Percentiles rank a stretch among this genome's conserved stretches.
Evolutionary conservation across 2,888 invertebrate genomes (phyloP).

Genomic region (Stegana nigrithorax): DNA sequence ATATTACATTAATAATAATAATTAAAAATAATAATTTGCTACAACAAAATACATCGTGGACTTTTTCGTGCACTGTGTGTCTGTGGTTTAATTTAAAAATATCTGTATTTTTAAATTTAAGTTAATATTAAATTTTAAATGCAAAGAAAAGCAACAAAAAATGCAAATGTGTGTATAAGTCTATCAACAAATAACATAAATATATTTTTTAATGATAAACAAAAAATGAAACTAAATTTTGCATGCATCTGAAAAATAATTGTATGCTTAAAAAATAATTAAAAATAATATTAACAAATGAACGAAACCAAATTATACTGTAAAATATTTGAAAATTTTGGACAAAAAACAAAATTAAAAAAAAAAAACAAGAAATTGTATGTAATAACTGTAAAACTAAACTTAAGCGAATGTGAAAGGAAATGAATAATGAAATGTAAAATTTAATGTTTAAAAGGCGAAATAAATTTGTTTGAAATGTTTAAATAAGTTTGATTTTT

Average conservation of each 20-base stretch:
- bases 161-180: neutral
- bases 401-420: neutral
- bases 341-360: neutral
- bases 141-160: neutral
- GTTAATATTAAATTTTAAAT: neutral
- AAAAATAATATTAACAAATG: constrained; percentile 1
- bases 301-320: constrained; percentile 6
- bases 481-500: neutral
- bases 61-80: too few species aligned
- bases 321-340: too few species aligned
- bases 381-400: neutral
- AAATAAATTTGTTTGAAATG: constrained; percentile 21
- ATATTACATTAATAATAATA: neutral
- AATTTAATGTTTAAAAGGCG: constrained; percentile 10
- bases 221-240: neutral
- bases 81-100: too few species aligned
- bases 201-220: neutral
- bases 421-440: constrained; percentile 6
- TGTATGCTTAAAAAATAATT: neutral
- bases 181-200: neutral
- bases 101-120: neutral
- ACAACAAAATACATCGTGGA: too few species aligned
- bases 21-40: too few species aligned
- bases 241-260: neutral
- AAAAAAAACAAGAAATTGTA: neutral